A percentile compares a stretch with the other conserved stretches of the same genome.
These are phyloP conservation scores for Cheilosia scutellata DNA, from an alignment of 2,888 invertebrate genomes.

Conservation along the genomic window DNA sequence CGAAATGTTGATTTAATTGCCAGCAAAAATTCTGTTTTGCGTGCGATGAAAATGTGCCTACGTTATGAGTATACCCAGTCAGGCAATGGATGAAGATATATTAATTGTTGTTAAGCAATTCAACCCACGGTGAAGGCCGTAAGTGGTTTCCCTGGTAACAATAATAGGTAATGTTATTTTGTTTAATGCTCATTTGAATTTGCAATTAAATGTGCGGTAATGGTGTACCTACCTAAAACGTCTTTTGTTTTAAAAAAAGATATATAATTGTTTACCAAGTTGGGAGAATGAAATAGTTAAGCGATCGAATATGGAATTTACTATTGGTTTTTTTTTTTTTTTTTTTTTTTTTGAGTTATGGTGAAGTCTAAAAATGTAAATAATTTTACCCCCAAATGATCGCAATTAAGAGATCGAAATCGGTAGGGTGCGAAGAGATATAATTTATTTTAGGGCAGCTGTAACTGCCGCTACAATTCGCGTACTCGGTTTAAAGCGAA, in stretches of 20 bases:
- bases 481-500: too few species aligned
- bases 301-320: not conserved
- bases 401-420: too few species aligned
- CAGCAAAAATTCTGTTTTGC: slow-evolving; percentile 13
- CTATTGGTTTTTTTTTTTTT: not conserved
- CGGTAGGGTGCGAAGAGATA: too few species aligned
- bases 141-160: slow-evolving; percentile 4
- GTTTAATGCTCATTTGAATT: slow-evolving; percentile 25
- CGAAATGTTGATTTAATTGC: slow-evolving; percentile 34
- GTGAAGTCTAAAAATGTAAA: too few species aligned
- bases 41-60: slow-evolving; percentile 40
- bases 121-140: slow-evolving; percentile 44
- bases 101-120: slow-evolving; percentile 37
- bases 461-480: too few species aligned
- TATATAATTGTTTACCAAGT: not conserved
- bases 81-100: slow-evolving; percentile 21
- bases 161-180: slow-evolving; percentile 11
- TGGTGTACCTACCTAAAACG: not conserved
- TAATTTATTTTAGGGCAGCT: too few species aligned
- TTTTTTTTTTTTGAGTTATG: not conserved
- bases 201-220: slow-evolving; percentile 33
- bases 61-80: slow-evolving; percentile 18
- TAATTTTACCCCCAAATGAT: too few species aligned
- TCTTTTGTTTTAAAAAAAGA: not conserved
- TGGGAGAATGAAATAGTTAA: not conserved